phyloP scores from a whole-genome alignment of 2,888 invertebrate genomes.

The Brassicogethes aeneus region DNA sequence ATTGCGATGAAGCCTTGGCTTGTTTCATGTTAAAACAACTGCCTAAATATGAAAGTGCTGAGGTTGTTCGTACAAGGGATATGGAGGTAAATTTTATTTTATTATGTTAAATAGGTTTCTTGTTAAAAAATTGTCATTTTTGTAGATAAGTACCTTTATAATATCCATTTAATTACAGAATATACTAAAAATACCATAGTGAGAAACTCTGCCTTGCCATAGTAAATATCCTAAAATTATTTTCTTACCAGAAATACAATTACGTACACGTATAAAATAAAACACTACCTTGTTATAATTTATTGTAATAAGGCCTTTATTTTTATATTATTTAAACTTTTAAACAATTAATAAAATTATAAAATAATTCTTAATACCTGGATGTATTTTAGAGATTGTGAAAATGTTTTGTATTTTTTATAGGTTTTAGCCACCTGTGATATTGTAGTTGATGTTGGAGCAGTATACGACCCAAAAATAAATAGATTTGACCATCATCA shows the following conservation, averaged over 20 bases:
- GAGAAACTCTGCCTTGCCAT: too few species aligned
- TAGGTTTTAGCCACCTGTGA: slow-evolving; percentile 69
- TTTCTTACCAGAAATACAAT: too few species aligned
- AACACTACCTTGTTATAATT: too few species aligned
- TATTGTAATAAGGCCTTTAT: too few species aligned
- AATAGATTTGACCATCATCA: slow-evolving; percentile 95
- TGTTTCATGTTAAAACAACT: slow-evolving; percentile 81
- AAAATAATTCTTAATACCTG: too few species aligned
- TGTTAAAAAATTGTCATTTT: too few species aligned
- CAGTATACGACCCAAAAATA: slow-evolving; percentile 64
- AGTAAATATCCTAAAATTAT: too few species aligned
- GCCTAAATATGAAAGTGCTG: slow-evolving; percentile 71
- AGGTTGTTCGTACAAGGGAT: slow-evolving; percentile 64
- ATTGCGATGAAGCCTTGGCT: slow-evolving; percentile 92
- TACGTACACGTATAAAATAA: too few species aligned
- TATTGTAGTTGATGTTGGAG: slow-evolving; percentile 93
- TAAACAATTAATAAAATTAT: too few species aligned
- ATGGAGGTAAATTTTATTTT: slow-evolving; percentile 32
- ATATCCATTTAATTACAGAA: slow-evolving; percentile 3
- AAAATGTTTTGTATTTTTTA: too few species aligned
- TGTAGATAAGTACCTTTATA: neutral
- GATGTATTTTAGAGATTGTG: too few species aligned
- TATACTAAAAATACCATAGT: slow-evolving; percentile 5
- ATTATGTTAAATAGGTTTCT: neutral
- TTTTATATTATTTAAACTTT: too few species aligned